Percentiles rank a stretch among this genome's conserved stretches.
Evolutionary conservation across 2,888 invertebrate genomes (phyloP).

Genomic region (Dioctria rufipes): DNA sequence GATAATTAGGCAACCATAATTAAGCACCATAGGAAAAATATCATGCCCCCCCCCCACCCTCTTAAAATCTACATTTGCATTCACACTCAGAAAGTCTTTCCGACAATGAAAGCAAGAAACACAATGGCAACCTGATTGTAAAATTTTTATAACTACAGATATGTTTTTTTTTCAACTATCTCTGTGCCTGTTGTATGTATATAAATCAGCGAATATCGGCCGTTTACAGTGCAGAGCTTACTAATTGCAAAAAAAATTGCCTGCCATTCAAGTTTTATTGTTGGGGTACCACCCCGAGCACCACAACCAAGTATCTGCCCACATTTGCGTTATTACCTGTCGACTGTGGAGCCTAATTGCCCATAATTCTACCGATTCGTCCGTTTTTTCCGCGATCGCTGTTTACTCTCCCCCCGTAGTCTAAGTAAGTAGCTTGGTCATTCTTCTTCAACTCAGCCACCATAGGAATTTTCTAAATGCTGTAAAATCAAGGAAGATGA

Average conservation of each 20-base stretch:
- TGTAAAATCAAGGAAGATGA: background rate
- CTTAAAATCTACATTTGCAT: too few species aligned
- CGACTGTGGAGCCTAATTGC: constrained; percentile 19
- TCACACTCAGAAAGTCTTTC: background rate
- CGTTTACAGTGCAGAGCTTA: too few species aligned
- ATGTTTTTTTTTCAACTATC: too few species aligned
- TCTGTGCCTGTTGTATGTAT: too few species aligned
- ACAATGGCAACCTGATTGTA: constrained; percentile 17
- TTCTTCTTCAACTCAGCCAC: background rate
- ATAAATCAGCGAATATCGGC: too few species aligned
- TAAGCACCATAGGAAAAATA: too few species aligned
- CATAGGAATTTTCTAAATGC: constrained; percentile 22
- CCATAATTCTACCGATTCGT: constrained; percentile 14
- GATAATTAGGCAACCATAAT: too few species aligned
- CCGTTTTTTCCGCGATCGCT: constrained; percentile 4
- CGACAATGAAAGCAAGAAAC: background rate
- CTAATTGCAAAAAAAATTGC: constrained; percentile 19
- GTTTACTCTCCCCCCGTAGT: too few species aligned
- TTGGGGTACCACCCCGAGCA: too few species aligned
- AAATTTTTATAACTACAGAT: constrained; percentile 3
- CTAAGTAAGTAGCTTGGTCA: too few species aligned
- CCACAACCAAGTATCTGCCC: constrained; percentile 7
- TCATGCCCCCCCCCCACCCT: too few species aligned
- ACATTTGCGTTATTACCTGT: background rate
- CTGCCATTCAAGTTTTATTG: too few species aligned